A percentile compares a stretch with the other conserved stretches of the same genome.
These are phyloP conservation scores for Digitonthophagus gazella DNA, from an alignment of 2,888 invertebrate species.

Conservation along the genomic window DNA sequence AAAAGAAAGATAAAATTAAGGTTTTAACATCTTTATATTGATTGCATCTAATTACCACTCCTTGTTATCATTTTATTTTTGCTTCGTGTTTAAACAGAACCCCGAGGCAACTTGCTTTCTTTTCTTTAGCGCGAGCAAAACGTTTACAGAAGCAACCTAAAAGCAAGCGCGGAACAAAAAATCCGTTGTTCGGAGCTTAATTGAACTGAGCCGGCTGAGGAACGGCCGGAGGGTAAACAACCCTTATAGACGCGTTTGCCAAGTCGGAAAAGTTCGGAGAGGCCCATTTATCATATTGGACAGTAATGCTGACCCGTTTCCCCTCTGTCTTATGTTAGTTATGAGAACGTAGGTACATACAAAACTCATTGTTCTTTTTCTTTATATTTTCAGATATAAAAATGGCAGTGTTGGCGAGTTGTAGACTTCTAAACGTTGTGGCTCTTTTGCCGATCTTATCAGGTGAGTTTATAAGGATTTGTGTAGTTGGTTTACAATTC, in stretches of 20 bases:
- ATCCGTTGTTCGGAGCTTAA: background rate
- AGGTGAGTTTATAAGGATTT: background rate
- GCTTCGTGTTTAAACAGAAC: background rate
- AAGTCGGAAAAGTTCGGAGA: conserved; percentile 8
- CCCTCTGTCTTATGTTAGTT: background rate
- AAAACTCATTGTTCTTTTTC: background rate
- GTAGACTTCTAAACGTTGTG: background rate
- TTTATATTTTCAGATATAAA: conserved; percentile 9
- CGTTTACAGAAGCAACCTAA: background rate
- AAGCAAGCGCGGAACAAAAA: background rate
- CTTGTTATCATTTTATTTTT: background rate
- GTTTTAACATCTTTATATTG: background rate
- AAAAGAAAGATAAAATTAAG: no score
- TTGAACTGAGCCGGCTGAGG: background rate
- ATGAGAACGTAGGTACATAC: conserved; percentile 3
- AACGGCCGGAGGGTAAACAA: conserved; percentile 3
- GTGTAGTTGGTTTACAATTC: background rate
- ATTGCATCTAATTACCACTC: background rate
- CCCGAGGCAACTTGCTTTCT: background rate
- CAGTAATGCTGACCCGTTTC: conserved; percentile 1
- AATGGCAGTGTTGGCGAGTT: background rate
- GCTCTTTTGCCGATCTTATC: background rate
- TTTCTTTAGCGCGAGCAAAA: background rate
- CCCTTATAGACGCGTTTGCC: conserved; percentile 17
- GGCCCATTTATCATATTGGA: conserved; percentile 14